phyloP scores from a whole-genome alignment of 2,888 invertebrate genomes.

The Achlya flavicornis region DNA sequence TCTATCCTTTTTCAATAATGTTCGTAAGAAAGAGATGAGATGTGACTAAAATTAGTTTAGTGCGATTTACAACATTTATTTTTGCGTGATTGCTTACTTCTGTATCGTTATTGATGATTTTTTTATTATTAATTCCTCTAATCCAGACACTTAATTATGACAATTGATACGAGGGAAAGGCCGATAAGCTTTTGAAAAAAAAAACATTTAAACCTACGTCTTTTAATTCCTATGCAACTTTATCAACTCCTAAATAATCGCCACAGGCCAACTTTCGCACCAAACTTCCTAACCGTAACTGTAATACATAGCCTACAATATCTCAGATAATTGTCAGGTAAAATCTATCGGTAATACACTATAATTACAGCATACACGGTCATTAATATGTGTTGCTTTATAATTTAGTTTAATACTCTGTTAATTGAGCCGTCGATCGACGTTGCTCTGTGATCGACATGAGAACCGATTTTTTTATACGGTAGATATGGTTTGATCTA shows the following conservation, averaged over 20 bases:
- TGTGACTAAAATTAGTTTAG: too few species aligned
- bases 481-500: conserved; percentile 37
- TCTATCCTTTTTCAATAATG: too few species aligned
- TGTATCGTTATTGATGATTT: too few species aligned
- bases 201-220: neutral
- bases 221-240: neutral
- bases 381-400: conserved; percentile 52
- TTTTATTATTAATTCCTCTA: too few species aligned
- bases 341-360: conserved; percentile 39
- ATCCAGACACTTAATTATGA: too few species aligned
- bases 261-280: conserved; percentile 15
- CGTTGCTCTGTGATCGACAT: conserved; percentile 44
- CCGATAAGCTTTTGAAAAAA: neutral
- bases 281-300: conserved; percentile 9
- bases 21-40: too few species aligned
- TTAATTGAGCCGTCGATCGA: conserved; percentile 51
- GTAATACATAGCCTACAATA: conserved; percentile 19
- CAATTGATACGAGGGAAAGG: too few species aligned
- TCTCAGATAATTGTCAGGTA: conserved; percentile 40
- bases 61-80: too few species aligned
- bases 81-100: too few species aligned
- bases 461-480: conserved; percentile 40
- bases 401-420: conserved; percentile 50
- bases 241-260: conserved; percentile 7
- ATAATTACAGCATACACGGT: conserved; percentile 48